phyloP scores from a whole-genome alignment of 2,888 invertebrate species.

The Tachina fera region DNA sequence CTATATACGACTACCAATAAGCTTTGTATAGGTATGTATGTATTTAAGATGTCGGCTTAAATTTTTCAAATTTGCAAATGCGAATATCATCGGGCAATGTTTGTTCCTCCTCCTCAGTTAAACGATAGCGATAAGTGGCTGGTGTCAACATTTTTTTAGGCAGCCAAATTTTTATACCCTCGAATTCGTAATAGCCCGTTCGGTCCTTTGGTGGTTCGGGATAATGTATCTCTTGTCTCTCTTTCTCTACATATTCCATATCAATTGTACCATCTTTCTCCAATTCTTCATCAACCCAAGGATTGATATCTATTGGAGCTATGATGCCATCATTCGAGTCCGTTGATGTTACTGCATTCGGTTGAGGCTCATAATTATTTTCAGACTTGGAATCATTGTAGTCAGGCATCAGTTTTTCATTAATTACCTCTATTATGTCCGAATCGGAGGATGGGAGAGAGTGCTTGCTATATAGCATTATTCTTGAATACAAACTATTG shows the following conservation, averaged over 20 bases:
- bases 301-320: constrained; percentile 68
- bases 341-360: neutral
- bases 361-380: constrained; percentile 1
- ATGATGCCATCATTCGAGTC: neutral
- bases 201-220: constrained; percentile 66
- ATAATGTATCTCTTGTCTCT: constrained; percentile 45
- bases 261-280: constrained; percentile 65
- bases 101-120: constrained; percentile 60
- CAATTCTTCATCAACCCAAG: constrained; percentile 61
- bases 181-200: constrained; percentile 67
- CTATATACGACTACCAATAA: neutral
- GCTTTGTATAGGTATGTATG: neutral
- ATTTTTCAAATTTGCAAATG: constrained; percentile 71
- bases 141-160: constrained; percentile 67
- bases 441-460: neutral
- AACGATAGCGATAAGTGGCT: constrained; percentile 70
- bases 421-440: constrained; percentile 56
- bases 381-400: constrained; percentile 26
- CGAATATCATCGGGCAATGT: constrained; percentile 69
- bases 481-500: neutral
- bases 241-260: constrained; percentile 58
- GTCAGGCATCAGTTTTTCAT: constrained; percentile 59
- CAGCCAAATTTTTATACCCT: constrained; percentile 71
- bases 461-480: neutral
- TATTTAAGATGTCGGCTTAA: constrained; percentile 32